These are phyloP conservation scores for Plebejus melissa DNA, from an alignment of 2,888 invertebrate genomes.

Conservation along the genomic window DNA sequence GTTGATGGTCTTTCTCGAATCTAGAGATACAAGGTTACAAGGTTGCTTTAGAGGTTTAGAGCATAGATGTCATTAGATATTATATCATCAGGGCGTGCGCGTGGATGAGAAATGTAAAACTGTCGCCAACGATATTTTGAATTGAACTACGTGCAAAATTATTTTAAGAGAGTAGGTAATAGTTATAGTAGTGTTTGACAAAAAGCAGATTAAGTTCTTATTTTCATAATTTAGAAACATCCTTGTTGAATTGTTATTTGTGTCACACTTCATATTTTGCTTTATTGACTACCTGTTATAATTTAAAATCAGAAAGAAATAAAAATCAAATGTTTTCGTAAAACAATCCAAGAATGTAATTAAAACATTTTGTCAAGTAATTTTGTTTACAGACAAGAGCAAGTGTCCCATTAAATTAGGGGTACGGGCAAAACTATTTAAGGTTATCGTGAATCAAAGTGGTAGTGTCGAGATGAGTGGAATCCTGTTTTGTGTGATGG, in stretches of 20 bases:
- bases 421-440: constrained; percentile 16
- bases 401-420: constrained; percentile 20
- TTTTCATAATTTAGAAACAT: no score
- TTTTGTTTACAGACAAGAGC: neutral
- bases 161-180: no score
- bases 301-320: neutral
- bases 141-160: no score
- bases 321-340: neutral
- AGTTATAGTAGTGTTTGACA: no score
- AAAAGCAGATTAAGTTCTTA: no score
- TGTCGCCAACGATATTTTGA: no score
- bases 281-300: neutral
- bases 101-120: no score
- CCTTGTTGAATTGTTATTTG: neutral
- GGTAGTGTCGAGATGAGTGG: constrained; percentile 24
- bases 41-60: no score
- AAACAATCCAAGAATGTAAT: neutral
- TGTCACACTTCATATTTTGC: neutral
- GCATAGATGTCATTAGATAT: no score
- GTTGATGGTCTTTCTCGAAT: no score
- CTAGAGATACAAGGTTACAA: no score
- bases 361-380: neutral
- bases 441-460: constrained; percentile 16
- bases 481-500: constrained; percentile 29
- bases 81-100: no score